Base-by-base conservation (phyloP, 2,113 vertebrate genomes). In the Himantopus leucocephalus region DNA sequence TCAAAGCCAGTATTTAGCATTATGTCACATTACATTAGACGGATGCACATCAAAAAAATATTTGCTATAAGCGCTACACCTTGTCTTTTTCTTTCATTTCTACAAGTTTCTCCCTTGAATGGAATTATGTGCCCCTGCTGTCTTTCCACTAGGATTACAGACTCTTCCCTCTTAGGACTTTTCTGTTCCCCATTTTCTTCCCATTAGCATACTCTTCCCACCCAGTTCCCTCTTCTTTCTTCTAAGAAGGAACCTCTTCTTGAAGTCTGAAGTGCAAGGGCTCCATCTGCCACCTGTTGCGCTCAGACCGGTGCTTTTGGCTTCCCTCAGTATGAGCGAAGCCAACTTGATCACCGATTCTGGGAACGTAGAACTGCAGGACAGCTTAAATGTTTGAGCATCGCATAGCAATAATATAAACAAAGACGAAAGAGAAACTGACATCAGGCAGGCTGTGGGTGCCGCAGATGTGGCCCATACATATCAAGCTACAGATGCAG, bases 401-500 rank as follows among this genome's bases (percentile, higher is more conserved):
- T 5, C 53, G 59, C 37, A 30, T 7, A 63, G 48, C 48, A 77
- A 3, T 24, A 50, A 37, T 12, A 43, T 19, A 58, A 74, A 50
- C 7, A 43, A 32, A 71, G 35, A 47, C 0, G 0, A 45, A 85
- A 73, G 18, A 62, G 15, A 20, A 88, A 48, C 19, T 26, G 35
- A 23, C 2, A 14, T 12, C 12, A 43, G 29, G 16, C 21, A 66
- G 27, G 41, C n/a, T 21, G 3, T 8, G 23, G 39, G 11, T 60
- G 52, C 41, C 1, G 1, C 22, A 66, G 10, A 13, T 1, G 4
- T 6, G 55, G 35, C 7, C 50, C 73, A n/a, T 9, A 83, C 14
- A 26, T 8, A 75, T 30, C 27, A 16, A 56, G n/a, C 30, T 0
- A 0, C 3, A 64, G 26, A 9, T 8, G 19, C 0, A 53, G 26